Base-by-base conservation (phyloP, 2,888 invertebrate genomes). In the Erebia aethiops region DNA sequence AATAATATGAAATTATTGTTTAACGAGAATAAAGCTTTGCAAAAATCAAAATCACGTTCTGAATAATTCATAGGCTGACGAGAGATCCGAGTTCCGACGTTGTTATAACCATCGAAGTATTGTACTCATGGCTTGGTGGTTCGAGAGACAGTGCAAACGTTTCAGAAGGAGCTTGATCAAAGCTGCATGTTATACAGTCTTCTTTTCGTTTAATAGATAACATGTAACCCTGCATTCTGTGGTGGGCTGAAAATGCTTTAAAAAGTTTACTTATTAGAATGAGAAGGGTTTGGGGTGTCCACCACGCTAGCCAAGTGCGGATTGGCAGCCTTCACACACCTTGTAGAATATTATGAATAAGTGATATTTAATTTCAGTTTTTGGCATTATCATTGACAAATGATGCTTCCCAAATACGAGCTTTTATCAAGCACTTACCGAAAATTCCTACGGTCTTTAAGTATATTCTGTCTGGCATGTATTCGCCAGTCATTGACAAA, bases 401-500 rank as follows among this genome's bases (percentile, higher is more conserved):
- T 26, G 26, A 7, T 35, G 35, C 35, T 35, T 35, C 35, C 35
- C 35, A 35, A 35, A 35, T 35, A 35, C 35, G 7, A 51, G 7
- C 2, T 51, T 51, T 51, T 18, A 18, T 18, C 9, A 52, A 52
- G 52, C 52, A 10, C 52, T 10, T 52, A 0, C 16, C 52, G 2
- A 16, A 52, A 8, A 10, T 52, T 9, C 9, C n/a, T n/a, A n/a
- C n/a, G n/a, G n/a, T n/a, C n/a, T n/a, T n/a, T n/a, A n/a, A n/a
- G n/a, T n/a, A n/a, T n/a, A n/a, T n/a, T n/a, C 67, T 26, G 26
- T 16, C 21, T 35, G 52, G 60, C 67, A 52, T 71, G 57, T 66
- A 26, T 26, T 26, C 21, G 21, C 61, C 67, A 72, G 75, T 74
- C 75, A 74, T 69, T 76, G 76, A 76, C 71, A 74, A 76, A 76